Base-by-base conservation (phyloP, 2,888 invertebrate species). In the Dynastes tityus region DNA sequence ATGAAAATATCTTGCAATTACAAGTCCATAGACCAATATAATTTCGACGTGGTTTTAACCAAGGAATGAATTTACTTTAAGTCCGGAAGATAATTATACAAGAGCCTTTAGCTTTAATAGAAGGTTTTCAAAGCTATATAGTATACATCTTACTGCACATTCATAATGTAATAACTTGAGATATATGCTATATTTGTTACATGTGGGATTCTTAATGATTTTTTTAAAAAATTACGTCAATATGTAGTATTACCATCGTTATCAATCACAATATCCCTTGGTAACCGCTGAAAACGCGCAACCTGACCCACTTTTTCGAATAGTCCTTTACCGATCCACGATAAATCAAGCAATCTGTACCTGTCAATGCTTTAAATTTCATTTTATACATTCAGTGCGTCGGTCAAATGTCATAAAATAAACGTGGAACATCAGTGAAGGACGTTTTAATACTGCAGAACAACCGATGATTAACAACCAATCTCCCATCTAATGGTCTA, bases 401-500 rank as follows among this genome's bases (percentile, higher is more conserved):
- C 73, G 58, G 77, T 79, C 79, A 77, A 77, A 79, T 79, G 79
- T 79, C 79, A 79, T 78, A 78, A 73, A 73, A 32, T 73, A 70
- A 53, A 61, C 78, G 64, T 16, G 37, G 37, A 37, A 71, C 58
- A 77, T 32, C 22, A 37, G 40, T 58, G 16, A 45, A 49, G 49
- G 51, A 53, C 75, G 73, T 67, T 74, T 79, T 65, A 53, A 58
- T 63, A 53, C 58, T 73, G 71, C 68, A 74, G 74, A 77, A 74
- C 58, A 55, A 77, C 77, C 74, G 79, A 79, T 79, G 79, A 73
- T 77, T 64, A 74, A 79, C 79, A 67, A 53, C 73, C 77, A 58
- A 77, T 77, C 65, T 78, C 65, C 79, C 80, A 78, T 79, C 77
- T 83, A 82, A 84, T 84, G 83, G 83, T 80, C 82, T 80, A 83